phyloP scores from a whole-genome alignment of 2,113 vertebrate genomes.

The Bothrops jararaca region DNA sequence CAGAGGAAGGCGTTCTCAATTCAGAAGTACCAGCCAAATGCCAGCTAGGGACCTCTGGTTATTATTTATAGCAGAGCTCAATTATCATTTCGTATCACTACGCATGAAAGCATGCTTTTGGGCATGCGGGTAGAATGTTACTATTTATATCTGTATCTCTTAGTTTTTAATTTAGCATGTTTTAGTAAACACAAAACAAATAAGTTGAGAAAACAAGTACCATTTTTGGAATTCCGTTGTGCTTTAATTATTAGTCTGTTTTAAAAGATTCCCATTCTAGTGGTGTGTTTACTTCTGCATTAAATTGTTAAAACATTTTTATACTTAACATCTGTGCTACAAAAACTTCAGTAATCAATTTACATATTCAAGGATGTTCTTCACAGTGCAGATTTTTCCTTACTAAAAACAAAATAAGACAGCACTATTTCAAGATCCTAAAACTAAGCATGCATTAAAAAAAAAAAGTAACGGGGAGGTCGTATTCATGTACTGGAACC shows the following conservation, averaged over 20 bases:
- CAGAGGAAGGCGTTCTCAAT: not conserved
- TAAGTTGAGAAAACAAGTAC: conserved; percentile 32
- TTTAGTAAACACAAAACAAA: conserved; percentile 43
- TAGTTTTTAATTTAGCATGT: conserved; percentile 41
- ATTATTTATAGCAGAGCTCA: conserved; percentile 37
- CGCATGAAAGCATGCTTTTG: conserved; percentile 10
- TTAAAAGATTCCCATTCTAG: conserved; percentile 14
- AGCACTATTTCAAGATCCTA: not conserved
- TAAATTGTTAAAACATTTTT: not conserved
- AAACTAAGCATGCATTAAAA: not conserved
- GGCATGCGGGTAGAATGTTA: not conserved
- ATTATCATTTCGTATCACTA: conserved; percentile 49
- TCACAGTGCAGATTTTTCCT: not conserved
- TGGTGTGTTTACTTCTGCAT: not conserved
- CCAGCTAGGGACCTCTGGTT: not conserved
- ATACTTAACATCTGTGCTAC: conserved; percentile 1
- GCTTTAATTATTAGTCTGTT: conserved; percentile 2
- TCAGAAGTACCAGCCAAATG: not conserved
- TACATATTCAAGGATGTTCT: not conserved
- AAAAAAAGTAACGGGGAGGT: not conserved
- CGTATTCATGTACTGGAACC: not conserved
- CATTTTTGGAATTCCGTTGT: not conserved
- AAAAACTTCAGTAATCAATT: not conserved
- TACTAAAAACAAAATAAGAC: not conserved
- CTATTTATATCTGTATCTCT: conserved; percentile 36